phyloP scores from a whole-genome alignment of 2,888 invertebrate genomes.

The Nebria salina region DNA sequence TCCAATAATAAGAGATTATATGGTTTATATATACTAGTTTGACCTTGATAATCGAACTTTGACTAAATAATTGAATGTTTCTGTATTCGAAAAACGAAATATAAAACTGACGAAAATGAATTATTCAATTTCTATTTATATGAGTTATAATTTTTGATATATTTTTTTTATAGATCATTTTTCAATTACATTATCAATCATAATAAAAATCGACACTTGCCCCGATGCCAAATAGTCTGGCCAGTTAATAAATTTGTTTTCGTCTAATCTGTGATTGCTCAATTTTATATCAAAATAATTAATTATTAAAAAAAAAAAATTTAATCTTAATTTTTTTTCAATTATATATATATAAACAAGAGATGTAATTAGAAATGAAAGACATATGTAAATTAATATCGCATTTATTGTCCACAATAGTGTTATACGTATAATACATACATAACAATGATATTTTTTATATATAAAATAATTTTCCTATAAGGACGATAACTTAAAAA shows the following conservation, averaged over 20 bases:
- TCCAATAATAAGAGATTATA: background rate
- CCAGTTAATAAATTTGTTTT: background rate
- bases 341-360: no score
- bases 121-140: background rate
- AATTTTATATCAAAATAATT: background rate
- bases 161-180: background rate
- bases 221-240: background rate
- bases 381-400: background rate
- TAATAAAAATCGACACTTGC: slow-evolving; percentile 2
- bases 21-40: background rate
- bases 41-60: background rate
- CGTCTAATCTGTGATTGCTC: background rate
- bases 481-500: background rate
- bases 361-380: background rate
- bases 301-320: no score
- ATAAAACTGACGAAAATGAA: background rate
- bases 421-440: background rate
- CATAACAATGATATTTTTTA: background rate
- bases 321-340: no score
- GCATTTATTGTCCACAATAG: background rate
- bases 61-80: background rate
- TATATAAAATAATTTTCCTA: background rate
- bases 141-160: slow-evolving; percentile 6
- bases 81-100: background rate
- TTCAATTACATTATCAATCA: background rate